Evolutionary conservation across 2,888 invertebrate genomes (phyloP).

Genomic region (Sicus ferrugineus): DNA sequence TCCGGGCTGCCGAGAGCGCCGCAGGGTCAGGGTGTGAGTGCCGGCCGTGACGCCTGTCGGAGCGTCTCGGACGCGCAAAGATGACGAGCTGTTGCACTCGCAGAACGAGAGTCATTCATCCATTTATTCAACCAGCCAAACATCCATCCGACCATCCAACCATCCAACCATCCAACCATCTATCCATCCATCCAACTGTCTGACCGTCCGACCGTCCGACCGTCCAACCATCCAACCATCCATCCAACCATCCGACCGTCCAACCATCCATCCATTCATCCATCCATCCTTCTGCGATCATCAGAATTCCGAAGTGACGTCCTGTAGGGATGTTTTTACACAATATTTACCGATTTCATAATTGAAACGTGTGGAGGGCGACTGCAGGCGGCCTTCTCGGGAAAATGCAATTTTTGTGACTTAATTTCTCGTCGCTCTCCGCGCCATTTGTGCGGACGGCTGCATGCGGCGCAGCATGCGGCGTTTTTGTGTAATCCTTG

Average conservation of each 20-base stretch:
- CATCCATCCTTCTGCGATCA: conserved; percentile 34
- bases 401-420: conserved; percentile 26
- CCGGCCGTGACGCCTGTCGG: conserved; percentile 21
- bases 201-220: not conserved
- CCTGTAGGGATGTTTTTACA: conserved; percentile 62
- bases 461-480: conserved; percentile 17
- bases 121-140: no score
- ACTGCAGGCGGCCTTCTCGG: not conserved
- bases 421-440: conserved; percentile 14
- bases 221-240: not conserved
- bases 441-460: conserved; percentile 16
- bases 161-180: no score
- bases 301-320: conserved; percentile 59
- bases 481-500: conserved; percentile 28
- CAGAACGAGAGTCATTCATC: no score
- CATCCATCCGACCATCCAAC: no score
- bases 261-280: not conserved
- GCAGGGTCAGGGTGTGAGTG: conserved; percentile 16
- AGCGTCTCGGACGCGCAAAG: no score
- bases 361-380: conserved; percentile 17
- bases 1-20: conserved; percentile 8
- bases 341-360: conserved; percentile 58
- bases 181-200: not conserved
- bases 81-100: no score
- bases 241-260: not conserved